Base-by-base conservation (phyloP, 2,888 invertebrate species). In the Agriopis leucophaearia region DNA sequence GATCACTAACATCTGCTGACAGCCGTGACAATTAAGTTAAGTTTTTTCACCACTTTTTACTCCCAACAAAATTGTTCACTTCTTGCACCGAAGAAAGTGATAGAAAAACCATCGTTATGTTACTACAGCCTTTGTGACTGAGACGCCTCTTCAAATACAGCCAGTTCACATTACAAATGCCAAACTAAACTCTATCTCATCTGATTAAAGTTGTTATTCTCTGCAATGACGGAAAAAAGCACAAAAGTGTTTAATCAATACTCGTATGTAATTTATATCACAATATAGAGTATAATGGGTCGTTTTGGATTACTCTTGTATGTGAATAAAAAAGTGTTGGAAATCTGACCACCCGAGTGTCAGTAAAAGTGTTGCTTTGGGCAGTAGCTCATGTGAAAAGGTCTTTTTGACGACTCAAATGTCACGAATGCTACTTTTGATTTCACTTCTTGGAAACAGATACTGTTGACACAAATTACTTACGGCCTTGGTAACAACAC, bases 1-100 rank as follows among this genome's bases (percentile, higher is more conserved):
- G 63, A 74, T 70, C 71, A 60, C 72, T 71, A 69, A 69, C 78
- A 75, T 73, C 78, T 72, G 72, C 74, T 72, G 86, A 86, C 85
- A 86, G 71, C 81, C 90, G 87, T 88, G 83, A 88, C 90, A 92
- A 91, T 92, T 87, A 84, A 90, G 86, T 91, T 92, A 89, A 69
- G 71, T 85, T 90, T 91, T 90, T 91, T 87, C 80, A 76, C 72
- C 74, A 84, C 78, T 83, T 82, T 82, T 76, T 74, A 54, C 59
- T 68, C 66, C 69, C 58, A 71, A 74, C 74, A 78, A 82, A n/a
- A 77, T 80, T 79, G 76, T 76, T 74, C 66, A 73, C 74, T 76
- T 82, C 80, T 83, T 83, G 76, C 71, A 66, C 61, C 64, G 85
- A 91, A 85, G 92, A 91, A 92, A 91, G 91, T 91, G 80, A 72